phyloP scores from a whole-genome alignment of 2,797 vertebrate genomes.

The Bufotes viridis region DNA sequence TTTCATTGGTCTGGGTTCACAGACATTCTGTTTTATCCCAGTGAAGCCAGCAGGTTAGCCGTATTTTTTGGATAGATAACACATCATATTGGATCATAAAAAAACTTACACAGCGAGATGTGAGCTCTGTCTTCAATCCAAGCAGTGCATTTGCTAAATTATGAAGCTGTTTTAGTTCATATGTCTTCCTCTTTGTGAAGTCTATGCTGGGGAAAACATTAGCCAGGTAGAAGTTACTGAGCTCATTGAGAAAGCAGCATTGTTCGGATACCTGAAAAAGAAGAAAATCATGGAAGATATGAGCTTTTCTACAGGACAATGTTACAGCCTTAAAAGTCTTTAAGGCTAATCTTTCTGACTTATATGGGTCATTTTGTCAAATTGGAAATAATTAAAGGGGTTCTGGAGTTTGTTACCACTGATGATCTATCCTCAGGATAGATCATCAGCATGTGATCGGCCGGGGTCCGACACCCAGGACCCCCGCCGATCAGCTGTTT shows the following conservation, averaged over 20 bases:
- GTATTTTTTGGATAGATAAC: no score
- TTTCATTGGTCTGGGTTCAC: no score
- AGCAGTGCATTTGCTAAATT: constrained; percentile 70
- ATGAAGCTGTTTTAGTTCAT: constrained; percentile 56
- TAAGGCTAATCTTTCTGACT: background rate
- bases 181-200: constrained; percentile 15
- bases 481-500: no score
- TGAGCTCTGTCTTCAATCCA: constrained; percentile 63
- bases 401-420: no score
- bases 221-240: constrained; percentile 70
- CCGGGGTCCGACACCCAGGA: no score
- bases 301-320: background rate
- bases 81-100: constrained; percentile 41
- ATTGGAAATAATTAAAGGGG: background rate
- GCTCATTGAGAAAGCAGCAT: constrained; percentile 66
- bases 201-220: constrained; percentile 69
- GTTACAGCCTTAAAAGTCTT: background rate
- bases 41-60: no score
- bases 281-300: background rate
- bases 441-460: no score
- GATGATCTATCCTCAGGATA: no score
- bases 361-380: background rate
- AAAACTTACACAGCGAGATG: constrained; percentile 65
- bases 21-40: no score
- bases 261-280: constrained; percentile 64